phyloP scores from a whole-genome alignment of 2,888 invertebrate genomes.

The Incurvaria masculella region DNA sequence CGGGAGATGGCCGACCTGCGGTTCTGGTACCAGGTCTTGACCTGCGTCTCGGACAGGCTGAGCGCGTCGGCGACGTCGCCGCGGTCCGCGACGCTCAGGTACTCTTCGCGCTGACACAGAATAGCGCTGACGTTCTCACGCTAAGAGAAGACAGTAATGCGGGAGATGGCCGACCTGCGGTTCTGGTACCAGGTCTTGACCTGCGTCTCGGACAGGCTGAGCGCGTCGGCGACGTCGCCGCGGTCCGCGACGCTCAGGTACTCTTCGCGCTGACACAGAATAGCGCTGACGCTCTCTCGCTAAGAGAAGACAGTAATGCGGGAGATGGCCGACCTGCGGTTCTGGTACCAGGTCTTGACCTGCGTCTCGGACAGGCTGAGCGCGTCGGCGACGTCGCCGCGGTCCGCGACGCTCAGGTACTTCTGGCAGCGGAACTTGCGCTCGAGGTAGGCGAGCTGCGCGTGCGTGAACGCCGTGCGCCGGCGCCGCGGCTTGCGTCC shows the following conservation, averaged over 20 bases:
- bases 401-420: constrained; percentile 89
- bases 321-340: constrained; percentile 62
- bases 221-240: constrained; percentile 87
- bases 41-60: constrained; percentile 89
- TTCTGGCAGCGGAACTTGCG: constrained; percentile 92
- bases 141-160: no score
- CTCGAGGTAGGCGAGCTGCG: constrained; percentile 88
- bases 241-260: constrained; percentile 92
- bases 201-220: constrained; percentile 89
- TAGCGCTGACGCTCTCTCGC: no score
- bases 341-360: constrained; percentile 95
- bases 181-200: constrained; percentile 97
- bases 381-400: constrained; percentile 90
- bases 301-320: not conserved
- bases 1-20: constrained; percentile 68
- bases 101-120: no score
- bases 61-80: constrained; percentile 91
- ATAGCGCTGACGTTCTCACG: no score
- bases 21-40: constrained; percentile 95
- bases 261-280: no score
- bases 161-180: constrained; percentile 62
- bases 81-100: constrained; percentile 88
- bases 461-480: constrained; percentile 91
- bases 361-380: constrained; percentile 90
- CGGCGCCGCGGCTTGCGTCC: constrained; percentile 79